Conservation (phyloP, 2,797 vertebrate species). For the Eremophila alpestris region DNA sequence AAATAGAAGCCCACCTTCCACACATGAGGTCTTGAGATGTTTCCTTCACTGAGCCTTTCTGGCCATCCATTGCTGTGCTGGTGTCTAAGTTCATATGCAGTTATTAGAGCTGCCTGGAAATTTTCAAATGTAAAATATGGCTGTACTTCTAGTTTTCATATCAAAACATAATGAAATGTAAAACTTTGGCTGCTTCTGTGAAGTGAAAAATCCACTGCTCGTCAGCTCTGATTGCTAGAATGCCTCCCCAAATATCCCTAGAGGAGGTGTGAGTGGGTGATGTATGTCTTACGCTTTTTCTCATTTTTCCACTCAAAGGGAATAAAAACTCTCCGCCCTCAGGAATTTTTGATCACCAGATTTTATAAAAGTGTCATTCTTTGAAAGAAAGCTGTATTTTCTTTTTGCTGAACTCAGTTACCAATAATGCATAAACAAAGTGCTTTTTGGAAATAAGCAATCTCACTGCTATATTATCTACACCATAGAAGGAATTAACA, state of each 20-base stretch:
- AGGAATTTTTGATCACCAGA: background rate
- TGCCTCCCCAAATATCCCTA: background rate
- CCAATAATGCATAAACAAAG: background rate
- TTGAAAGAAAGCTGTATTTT: background rate
- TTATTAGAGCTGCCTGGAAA: background rate
- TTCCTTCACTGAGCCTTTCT: background rate
- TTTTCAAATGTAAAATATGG: background rate
- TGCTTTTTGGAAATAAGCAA: background rate
- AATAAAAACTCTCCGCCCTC: background rate
- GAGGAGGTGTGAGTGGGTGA: conserved; percentile 3
- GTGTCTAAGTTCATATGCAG: background rate
- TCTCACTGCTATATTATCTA: background rate
- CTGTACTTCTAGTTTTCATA: background rate
- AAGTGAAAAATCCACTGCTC: background rate
- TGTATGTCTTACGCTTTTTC: background rate
- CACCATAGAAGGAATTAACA: background rate
- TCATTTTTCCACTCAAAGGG: background rate
- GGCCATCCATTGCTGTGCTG: background rate
- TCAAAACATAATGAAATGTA: background rate
- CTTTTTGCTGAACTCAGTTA: background rate
- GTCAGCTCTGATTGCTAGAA: background rate
- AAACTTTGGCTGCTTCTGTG: background rate
- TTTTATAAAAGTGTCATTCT: background rate
- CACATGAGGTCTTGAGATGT: background rate
- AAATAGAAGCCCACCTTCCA: background rate